Evolutionary conservation across 2,797 vertebrate species (phyloP).

Genomic region (Coendou prehensilis): DNA sequence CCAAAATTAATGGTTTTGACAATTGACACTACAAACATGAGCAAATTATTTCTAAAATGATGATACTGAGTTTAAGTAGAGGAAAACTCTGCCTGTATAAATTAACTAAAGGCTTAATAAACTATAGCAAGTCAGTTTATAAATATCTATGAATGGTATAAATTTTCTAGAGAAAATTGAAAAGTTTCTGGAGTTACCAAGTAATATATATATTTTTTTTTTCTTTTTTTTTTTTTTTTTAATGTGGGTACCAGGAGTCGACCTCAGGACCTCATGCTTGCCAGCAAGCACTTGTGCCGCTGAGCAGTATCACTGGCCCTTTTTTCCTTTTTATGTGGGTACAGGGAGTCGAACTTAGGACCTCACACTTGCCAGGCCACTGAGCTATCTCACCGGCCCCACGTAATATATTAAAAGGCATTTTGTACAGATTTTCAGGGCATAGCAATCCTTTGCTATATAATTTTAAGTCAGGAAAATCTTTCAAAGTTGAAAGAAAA

Average conservation of each 20-base stretch:
- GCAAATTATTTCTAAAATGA: constrained; percentile 5
- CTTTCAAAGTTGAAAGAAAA: constrained; percentile 9
- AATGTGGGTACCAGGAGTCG: too few relatives aligned
- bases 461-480: neutral
- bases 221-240: too few relatives aligned
- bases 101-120: constrained; percentile 15
- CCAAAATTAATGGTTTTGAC: neutral
- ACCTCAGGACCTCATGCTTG: too few relatives aligned
- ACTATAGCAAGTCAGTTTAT: neutral
- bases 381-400: too few relatives aligned
- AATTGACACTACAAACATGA: constrained; percentile 2
- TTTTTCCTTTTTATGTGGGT: too few relatives aligned
- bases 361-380: too few relatives aligned
- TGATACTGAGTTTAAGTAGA: neutral
- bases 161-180: constrained; percentile 51
- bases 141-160: constrained; percentile 56
- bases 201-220: neutral
- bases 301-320: too few relatives aligned
- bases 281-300: too few relatives aligned
- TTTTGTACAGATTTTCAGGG: constrained; percentile 2
- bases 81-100: neutral
- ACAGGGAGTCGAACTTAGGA: too few relatives aligned
- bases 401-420: neutral
- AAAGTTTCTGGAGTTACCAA: constrained; percentile 6
- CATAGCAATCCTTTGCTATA: neutral